These are phyloP conservation scores for Adelognathus sp. DNA, from an alignment of 2,888 invertebrate genomes.

Conservation along the genomic window DNA sequence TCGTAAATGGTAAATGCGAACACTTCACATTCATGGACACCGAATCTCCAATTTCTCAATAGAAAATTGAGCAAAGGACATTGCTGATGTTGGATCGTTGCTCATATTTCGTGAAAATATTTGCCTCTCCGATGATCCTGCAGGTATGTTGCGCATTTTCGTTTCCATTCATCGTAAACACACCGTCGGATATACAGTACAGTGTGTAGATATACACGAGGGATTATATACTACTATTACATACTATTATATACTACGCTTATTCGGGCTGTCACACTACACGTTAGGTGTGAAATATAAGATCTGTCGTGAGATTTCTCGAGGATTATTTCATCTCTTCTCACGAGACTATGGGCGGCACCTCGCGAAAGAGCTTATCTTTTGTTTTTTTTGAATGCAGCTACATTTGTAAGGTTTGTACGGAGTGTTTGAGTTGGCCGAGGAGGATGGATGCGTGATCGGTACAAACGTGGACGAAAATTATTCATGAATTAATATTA, in stretches of 20 bases:
- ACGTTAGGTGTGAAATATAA: constrained; percentile 36
- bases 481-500: too few species aligned
- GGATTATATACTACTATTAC: too few species aligned
- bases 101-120: constrained; percentile 63
- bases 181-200: neutral
- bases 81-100: constrained; percentile 21
- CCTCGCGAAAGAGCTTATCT: neutral
- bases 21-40: constrained; percentile 15
- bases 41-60: constrained; percentile 30
- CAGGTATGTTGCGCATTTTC: constrained; percentile 49
- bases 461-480: too few species aligned
- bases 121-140: constrained; percentile 46
- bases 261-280: constrained; percentile 17
- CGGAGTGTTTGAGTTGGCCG: neutral
- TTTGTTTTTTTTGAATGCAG: constrained; percentile 18
- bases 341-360: neutral
- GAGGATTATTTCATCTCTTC: constrained; percentile 43
- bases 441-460: too few species aligned
- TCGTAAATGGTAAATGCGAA: neutral
- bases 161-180: constrained; percentile 4
- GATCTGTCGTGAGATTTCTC: constrained; percentile 28
- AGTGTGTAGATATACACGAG: neutral
- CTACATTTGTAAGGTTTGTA: constrained; percentile 30
- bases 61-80: constrained; percentile 7
- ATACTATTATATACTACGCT: constrained; percentile 6